phyloP scores from a whole-genome alignment of 2,113 vertebrate genomes.

The Eira barbara region DNA sequence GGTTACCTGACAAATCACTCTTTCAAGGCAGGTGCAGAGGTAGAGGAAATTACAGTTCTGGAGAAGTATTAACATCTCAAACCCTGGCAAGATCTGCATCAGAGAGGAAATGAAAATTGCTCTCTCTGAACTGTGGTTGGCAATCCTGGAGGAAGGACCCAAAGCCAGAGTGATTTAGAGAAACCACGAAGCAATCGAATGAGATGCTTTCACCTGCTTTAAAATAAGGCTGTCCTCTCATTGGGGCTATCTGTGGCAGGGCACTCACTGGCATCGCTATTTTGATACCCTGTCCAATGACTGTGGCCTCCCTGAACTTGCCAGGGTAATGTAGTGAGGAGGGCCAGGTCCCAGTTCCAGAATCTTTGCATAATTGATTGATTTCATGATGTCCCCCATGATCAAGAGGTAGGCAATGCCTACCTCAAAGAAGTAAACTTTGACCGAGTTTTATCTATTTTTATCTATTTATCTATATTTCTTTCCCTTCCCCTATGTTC shows the following conservation, averaged over 20 bases:
- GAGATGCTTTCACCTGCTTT: background rate
- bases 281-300: background rate
- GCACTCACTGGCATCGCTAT: background rate
- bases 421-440: background rate
- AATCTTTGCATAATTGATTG: background rate
- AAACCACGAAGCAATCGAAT: background rate
- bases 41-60: conserved; percentile 27
- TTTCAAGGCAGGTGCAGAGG: background rate
- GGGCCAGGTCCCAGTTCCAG: background rate
- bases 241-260: background rate
- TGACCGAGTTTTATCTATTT: background rate
- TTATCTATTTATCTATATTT: background rate
- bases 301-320: background rate
- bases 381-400: background rate
- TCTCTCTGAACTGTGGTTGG: background rate
- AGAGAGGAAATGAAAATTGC: background rate
- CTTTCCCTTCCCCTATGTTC: background rate
- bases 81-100: background rate
- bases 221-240: background rate
- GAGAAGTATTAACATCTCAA: background rate
- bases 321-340: background rate
- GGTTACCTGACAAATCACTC: background rate
- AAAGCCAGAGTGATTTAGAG: background rate
- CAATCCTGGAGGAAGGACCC: background rate
- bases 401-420: background rate